Conservation (phyloP, 2,113 vertebrate species). For the Arothron firmamentum region DNA sequence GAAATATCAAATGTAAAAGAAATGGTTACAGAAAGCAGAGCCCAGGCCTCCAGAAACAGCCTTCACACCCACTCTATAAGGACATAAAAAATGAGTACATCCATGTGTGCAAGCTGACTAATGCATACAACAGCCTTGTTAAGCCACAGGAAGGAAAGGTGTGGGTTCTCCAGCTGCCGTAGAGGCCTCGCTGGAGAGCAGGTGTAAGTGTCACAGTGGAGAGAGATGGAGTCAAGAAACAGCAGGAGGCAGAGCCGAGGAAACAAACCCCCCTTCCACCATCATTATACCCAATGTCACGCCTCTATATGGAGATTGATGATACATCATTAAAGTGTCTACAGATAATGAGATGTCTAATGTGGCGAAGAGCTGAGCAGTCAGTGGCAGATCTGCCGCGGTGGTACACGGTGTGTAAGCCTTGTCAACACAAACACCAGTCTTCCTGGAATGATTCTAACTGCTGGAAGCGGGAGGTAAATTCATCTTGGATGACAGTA, state of each 20-base stretch:
- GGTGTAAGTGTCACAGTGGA: conserved; percentile 48
- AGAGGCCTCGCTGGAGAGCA: conserved; percentile 41
- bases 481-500: conserved; percentile 52
- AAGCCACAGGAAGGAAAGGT: conserved; percentile 44
- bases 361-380: conserved; percentile 39
- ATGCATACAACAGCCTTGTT: conserved; percentile 45
- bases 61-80: conserved; percentile 17
- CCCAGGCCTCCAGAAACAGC: conserved; percentile 1
- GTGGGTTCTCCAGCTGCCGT: conserved; percentile 50
- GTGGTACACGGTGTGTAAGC: conserved; percentile 39
- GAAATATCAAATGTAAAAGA: neutral
- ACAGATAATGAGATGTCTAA: conserved; percentile 43
- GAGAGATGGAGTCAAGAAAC: conserved; percentile 26
- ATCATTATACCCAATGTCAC: conserved; percentile 46
- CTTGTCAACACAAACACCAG: conserved; percentile 42
- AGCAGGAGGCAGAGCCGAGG: conserved; percentile 25
- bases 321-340: conserved; percentile 48
- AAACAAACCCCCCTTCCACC: conserved; percentile 22
- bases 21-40: neutral
- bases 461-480: conserved; percentile 42
- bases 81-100: conserved; percentile 34
- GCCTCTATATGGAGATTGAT: conserved; percentile 46
- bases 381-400: conserved; percentile 38
- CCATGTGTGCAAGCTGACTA: conserved; percentile 30
- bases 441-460: conserved; percentile 35